These are phyloP conservation scores for Paramormyrops kingsleyae DNA, from an alignment of 2,113 vertebrate genomes.

Conservation along the genomic window DNA sequence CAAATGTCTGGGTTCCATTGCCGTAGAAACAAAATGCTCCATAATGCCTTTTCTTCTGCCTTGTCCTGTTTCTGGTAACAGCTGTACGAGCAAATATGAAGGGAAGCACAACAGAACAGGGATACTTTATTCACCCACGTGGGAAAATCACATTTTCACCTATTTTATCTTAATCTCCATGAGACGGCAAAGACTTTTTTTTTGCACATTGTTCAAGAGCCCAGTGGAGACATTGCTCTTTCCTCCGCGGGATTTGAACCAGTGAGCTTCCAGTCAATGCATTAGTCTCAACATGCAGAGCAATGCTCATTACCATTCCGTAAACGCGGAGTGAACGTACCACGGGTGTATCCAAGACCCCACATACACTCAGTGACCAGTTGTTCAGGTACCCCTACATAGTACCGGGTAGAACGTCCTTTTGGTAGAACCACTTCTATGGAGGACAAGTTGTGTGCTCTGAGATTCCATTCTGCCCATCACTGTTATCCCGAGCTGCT, in stretches of 20 bases:
- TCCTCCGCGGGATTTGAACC: neutral
- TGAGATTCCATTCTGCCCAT: neutral
- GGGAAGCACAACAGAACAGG: neutral
- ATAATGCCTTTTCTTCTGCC: neutral
- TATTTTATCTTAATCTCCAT: neutral
- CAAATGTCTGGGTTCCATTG: neutral
- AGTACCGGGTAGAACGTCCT: neutral
- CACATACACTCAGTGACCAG: neutral
- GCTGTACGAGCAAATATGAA: neutral
- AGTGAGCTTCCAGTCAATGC: neutral
- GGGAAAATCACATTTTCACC: neutral
- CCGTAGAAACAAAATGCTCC: neutral
- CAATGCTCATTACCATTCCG: neutral
- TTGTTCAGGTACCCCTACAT: neutral
- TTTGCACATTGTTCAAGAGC: neutral
- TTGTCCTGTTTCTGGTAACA: neutral
- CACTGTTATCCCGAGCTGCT: neutral
- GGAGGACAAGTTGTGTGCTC: neutral
- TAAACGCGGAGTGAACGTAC: neutral
- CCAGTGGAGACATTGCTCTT: neutral
- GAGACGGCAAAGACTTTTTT: neutral
- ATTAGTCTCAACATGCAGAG: neutral
- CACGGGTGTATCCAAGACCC: neutral
- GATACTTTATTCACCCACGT: neutral
- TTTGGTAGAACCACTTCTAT: neutral